A percentile compares a stretch with the other conserved stretches of the same genome.
phyloP scores from a whole-genome alignment of 2,113 vertebrate species.

The Nestor notabilis region DNA sequence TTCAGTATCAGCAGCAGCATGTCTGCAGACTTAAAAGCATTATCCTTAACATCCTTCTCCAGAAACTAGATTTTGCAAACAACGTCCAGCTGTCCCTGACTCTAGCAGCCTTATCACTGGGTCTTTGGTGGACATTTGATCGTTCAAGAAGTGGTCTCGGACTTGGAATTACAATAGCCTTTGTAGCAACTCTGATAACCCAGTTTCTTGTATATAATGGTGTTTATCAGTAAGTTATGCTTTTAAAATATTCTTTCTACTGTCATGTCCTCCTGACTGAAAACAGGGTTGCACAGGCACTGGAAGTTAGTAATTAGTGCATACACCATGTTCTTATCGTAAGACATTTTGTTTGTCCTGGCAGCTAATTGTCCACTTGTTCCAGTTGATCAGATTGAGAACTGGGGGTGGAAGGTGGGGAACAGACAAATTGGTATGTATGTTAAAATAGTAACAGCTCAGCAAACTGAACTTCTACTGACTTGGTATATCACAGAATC shows the following conservation, averaged over 20 bases:
- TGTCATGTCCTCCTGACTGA: not conserved
- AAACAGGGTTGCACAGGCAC: not conserved
- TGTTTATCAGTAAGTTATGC: slow-evolving; percentile 81
- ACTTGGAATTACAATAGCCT: slow-evolving; percentile 84
- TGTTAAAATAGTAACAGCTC: not conserved
- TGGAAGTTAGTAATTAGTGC: not conserved
- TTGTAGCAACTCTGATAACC: slow-evolving; percentile 83
- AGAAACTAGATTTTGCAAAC: slow-evolving; percentile 88
- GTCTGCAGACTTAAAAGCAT: not conserved
- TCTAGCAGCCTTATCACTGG: slow-evolving; percentile 81
- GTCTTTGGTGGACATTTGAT: slow-evolving; percentile 86
- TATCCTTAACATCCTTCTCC: slow-evolving; percentile 71
- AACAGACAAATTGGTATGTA: not conserved
- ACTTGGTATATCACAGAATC: not conserved
- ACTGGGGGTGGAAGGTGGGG: not conserved
- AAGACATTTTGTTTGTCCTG: not conserved
- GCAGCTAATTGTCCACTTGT: not conserved
- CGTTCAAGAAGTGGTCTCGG: slow-evolving; percentile 85
- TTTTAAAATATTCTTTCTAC: not conserved
- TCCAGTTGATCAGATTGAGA: not conserved
- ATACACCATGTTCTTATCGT: not conserved
- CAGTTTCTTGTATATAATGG: slow-evolving; percentile 86
- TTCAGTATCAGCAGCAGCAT: not conserved
- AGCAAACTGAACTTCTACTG: not conserved
- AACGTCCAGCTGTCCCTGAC: slow-evolving; percentile 83